Base-by-base conservation (phyloP, 30 jellyfish, hydroid and myxozoan species). In the Hydra vulgaris region DNA sequence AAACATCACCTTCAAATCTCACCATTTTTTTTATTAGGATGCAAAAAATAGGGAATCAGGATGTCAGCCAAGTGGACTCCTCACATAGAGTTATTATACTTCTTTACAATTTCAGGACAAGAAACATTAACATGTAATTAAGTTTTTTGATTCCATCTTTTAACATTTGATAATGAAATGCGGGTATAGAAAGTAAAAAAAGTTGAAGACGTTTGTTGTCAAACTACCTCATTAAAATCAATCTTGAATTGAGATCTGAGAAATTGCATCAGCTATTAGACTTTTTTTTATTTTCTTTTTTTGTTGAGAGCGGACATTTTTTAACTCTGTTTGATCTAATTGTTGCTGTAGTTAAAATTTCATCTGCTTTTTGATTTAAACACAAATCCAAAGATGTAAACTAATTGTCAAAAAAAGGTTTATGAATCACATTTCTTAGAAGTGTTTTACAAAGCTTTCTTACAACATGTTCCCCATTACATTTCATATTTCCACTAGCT, bases 51-150 rank as follows among this genome's bases (percentile, higher is more conserved):
- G 1, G 88, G 68, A 61, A 81, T 86, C 66, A 73, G 76, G 90
- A 86, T 86, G 71, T 86, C 95, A n/a, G 92, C 93, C 7, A 86
- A 81, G 88, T 86, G 87, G 23, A 81, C 93, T 7, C 95, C 95
- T 7, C 94, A 86, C 95, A 88, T 84, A 18, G 88, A 84, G 52
- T 73, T 26, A 82, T 84, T 88, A 68, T 88, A 88, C 81, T 70
- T 53, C 0, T 25, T 53, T 54, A 88, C 86, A 26, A 88, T 71
- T 70, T 80, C 76, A 16, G 96, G 95, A 71, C 95, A 78, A 54
- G 23, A 78, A 1, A 55, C 21, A 70, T n/a, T n/a, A n/a, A n/a
- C n/a, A n/a, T n/a, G n/a, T n/a, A n/a, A n/a, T n/a, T n/a, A n/a
- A n/a, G n/a, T n/a, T n/a, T n/a, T n/a, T n/a, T n/a, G n/a, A n/a